Base-by-base conservation (phyloP, 2,797 vertebrate genomes). In the Pempheris klunzingeri region DNA sequence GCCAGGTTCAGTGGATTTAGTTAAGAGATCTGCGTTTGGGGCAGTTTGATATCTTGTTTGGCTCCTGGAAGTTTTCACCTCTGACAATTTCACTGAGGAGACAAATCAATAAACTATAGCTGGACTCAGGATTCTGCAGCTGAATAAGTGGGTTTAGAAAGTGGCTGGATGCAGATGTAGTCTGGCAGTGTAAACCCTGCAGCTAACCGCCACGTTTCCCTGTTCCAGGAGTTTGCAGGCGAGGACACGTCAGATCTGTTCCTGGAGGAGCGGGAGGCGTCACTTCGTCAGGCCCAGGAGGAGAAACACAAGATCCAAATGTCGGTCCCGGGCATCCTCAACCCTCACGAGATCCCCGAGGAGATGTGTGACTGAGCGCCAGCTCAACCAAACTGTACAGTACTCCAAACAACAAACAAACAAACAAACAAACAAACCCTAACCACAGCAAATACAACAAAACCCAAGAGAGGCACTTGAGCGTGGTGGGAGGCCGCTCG, bases 241-340 rank as follows among this genome's bases (percentile, higher is more conserved):
- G 97, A 99, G 95, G 98, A 99, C 91, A 99, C 97, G 62, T 96
- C 97, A 2, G 98, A 99, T 87, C 91, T 99, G 49, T 99, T 98
- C 92, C 92, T 99, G 93, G 98, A 99, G 94, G 98, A 99, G 91
- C 94, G 98, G 91, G 98, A 99, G 94, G 95, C 97, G 55, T 97
- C 98, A 30, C 96, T 99, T 65, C 96, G 97, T 58, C 98, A 98
- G 94, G 97, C 98, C 82, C 97, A 99, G 90, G 98, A 99, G 89
- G 98, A 99, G 89, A 99, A 99, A 92, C 97, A 98, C 94, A 99
- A 98, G 95, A 96, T 98, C 91, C 97, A 99, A 93, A 97, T 99
- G 97, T 99, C 97, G 49, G 98, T 99, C 75, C 98, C 98, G 58
- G 98, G 98, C 85, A 99, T 99, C 93, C 96, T 99, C 79, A 99